A percentile compares a stretch with the other conserved stretches of the same genome.
phyloP scores from a whole-genome alignment of 2,888 invertebrate species.

The Syrphus vitripennis region DNA sequence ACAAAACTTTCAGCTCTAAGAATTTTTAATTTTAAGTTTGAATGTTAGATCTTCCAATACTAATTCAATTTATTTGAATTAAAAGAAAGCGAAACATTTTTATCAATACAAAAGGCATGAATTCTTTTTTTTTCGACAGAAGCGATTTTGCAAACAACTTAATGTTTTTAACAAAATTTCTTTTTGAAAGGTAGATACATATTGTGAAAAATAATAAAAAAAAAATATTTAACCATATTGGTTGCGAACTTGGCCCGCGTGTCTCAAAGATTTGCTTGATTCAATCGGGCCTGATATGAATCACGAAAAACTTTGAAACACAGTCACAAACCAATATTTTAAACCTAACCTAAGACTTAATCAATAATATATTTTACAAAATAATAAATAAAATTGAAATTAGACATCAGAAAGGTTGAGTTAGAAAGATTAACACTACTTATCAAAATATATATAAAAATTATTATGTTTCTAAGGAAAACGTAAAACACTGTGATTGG shows the following conservation, averaged over 20 bases:
- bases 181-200: constrained; percentile 13
- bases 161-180: neutral
- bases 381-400: neutral
- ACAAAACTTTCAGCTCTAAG: neutral
- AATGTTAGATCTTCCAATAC: neutral
- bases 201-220: neutral
- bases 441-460: neutral
- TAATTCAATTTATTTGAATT: constrained; percentile 21
- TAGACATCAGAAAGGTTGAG: constrained; percentile 26
- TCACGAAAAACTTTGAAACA: constrained; percentile 41
- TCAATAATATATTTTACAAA: neutral
- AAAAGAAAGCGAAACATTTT: neutral
- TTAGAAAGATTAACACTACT: neutral
- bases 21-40: neutral
- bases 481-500: neutral
- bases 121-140: neutral
- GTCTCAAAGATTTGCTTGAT: constrained; percentile 36
- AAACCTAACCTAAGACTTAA: neutral
- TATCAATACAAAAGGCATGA: neutral
- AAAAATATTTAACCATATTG: neutral
- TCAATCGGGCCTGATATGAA: constrained; percentile 43
- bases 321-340: constrained; percentile 5
- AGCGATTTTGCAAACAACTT: neutral
- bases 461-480: neutral
- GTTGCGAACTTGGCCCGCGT: constrained; percentile 35